Base-by-base conservation (phyloP, 2,113 vertebrate genomes). In the Pelmatolapia mariae region DNA sequence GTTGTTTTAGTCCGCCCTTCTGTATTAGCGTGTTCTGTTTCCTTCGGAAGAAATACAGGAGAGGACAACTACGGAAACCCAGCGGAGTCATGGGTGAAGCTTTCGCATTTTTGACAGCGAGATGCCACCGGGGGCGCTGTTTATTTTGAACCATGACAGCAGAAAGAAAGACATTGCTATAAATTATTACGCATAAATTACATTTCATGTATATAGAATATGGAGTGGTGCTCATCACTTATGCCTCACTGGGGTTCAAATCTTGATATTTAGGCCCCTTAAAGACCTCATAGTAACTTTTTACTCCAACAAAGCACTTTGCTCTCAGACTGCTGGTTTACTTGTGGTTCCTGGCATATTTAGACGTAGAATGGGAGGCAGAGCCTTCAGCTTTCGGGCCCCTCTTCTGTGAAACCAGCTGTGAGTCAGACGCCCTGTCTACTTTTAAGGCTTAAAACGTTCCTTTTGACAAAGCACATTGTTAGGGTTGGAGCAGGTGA, bases 21-120 rank as follows among this genome's bases (percentile, higher is more conserved):
- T 24, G 15, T 29, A 10, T n/a, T 8, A 12, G 40, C n/a, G 6
- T 9, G n/a, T 15, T 29, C 38, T 87, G 86, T 95, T 89, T 93
- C 84, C 73, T 10, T 91, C 95, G 96, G 96, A 95, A 93, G 88
- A 81, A 81, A 81, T 89, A 71, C 4, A 10, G 4, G n/a, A 36
- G 4, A 50, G 94, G 82, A 96, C 94, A 86, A 63, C 47, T 90
- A 96, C 94, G 92, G 95, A 40, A 81, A 15, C 0, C 1, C 26
- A 4, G 2, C 3, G 24, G 59, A 91, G 54, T 84, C 94, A 89
- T 19, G 2, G 9, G 2, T 7, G 6, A 24, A 6, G 2, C 24
- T 7, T 5, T 80, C 40, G 24, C 19, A 1, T 78, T 76, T 24
- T 19, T 31, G 43, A 78, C 26, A 31, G 10, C 10, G 4, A 1